Conservation (phyloP, 2,888 invertebrate genomes). For the Monopis laevigella region DNA sequence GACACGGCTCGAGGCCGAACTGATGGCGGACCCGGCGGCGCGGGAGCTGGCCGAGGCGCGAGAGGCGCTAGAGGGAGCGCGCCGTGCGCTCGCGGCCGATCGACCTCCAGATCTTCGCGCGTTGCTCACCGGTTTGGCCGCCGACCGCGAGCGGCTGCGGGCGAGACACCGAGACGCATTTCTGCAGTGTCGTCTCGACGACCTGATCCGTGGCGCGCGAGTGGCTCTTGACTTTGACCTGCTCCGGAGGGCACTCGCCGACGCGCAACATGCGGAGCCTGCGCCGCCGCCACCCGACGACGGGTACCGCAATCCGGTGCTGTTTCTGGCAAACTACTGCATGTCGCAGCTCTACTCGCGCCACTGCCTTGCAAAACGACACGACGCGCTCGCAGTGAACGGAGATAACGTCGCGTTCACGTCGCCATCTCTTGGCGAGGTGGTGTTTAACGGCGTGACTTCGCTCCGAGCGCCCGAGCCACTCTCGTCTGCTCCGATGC, state of each 20-base stretch:
- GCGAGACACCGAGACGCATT: slow-evolving; percentile 77
- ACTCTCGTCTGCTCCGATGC: slow-evolving; percentile 15
- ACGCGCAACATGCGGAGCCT: slow-evolving; percentile 68
- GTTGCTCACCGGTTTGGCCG: slow-evolving; percentile 67
- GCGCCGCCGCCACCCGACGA: slow-evolving; percentile 35
- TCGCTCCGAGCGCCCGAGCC: slow-evolving; percentile 20
- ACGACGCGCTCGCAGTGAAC: slow-evolving; percentile 18
- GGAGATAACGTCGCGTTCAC: slow-evolving; percentile 19
- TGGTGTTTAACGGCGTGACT: slow-evolving; percentile 18
- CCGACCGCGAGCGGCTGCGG: slow-evolving; percentile 74
- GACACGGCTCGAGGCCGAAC: slow-evolving; percentile 78
- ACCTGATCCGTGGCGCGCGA: slow-evolving; percentile 72
- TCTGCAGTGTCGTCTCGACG: slow-evolving; percentile 76
- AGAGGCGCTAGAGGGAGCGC: slow-evolving; percentile 69
- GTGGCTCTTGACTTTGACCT: slow-evolving; percentile 74
- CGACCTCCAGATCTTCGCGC: slow-evolving; percentile 68
- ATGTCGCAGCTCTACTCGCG: slow-evolving; percentile 77
- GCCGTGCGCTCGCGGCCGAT: slow-evolving; percentile 64
- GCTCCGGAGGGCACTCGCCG: slow-evolving; percentile 72
- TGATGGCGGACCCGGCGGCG: slow-evolving; percentile 73
- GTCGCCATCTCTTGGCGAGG: background rate
- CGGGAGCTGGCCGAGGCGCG: slow-evolving; percentile 73
- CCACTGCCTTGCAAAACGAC: slow-evolving; percentile 59
- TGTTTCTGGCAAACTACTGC: slow-evolving; percentile 80
- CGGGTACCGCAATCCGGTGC: slow-evolving; percentile 72